Percentiles rank a stretch among this genome's conserved stretches.
These are phyloP conservation scores for Karalla daura DNA, from an alignment of 2,797 vertebrate genomes.

Conservation along the genomic window DNA sequence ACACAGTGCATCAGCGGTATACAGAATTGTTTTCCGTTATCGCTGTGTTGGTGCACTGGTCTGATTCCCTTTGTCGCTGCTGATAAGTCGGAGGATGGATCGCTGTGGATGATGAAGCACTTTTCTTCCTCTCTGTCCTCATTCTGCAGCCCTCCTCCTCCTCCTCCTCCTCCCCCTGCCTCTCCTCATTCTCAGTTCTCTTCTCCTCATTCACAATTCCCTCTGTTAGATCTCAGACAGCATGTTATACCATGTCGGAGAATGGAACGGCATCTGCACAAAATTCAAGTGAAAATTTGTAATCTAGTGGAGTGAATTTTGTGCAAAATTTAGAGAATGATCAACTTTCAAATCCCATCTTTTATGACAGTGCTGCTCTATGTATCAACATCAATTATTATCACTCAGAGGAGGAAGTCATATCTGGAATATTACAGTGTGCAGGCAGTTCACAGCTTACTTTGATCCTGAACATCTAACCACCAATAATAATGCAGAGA, in stretches of 20 bases:
- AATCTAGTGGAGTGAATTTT: not conserved
- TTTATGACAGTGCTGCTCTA: not conserved
- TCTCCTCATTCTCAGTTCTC: conserved; percentile 54
- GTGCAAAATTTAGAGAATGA: conserved; percentile 6
- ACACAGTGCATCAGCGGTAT: not conserved
- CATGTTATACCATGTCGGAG: conserved; percentile 5
- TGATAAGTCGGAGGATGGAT: conserved; percentile 57
- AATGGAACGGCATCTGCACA: conserved; percentile 6
- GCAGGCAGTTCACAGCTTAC: too few relatives aligned
- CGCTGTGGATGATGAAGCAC: conserved; percentile 68
- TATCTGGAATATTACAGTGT: conserved; percentile 1
- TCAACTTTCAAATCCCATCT: conserved; percentile 7
- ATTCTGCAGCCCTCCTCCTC: conserved; percentile 59
- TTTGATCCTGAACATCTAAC: too few relatives aligned
- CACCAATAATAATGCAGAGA: conserved; percentile 24
- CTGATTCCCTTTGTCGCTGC: conserved; percentile 39
- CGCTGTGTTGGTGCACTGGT: conserved; percentile 7
- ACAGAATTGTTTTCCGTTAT: conserved; percentile 13
- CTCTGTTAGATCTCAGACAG: conserved; percentile 46
- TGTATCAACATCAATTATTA: not conserved
- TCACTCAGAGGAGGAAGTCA: not conserved
- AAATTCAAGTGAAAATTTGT: conserved; percentile 3
- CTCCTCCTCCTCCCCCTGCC: conserved; percentile 46
- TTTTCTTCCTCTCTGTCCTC: conserved; percentile 61
- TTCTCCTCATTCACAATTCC: conserved; percentile 69